These are phyloP conservation scores for Psylliodes chrysocephalus DNA, from an alignment of 2,888 invertebrate genomes.

Conservation along the genomic window DNA sequence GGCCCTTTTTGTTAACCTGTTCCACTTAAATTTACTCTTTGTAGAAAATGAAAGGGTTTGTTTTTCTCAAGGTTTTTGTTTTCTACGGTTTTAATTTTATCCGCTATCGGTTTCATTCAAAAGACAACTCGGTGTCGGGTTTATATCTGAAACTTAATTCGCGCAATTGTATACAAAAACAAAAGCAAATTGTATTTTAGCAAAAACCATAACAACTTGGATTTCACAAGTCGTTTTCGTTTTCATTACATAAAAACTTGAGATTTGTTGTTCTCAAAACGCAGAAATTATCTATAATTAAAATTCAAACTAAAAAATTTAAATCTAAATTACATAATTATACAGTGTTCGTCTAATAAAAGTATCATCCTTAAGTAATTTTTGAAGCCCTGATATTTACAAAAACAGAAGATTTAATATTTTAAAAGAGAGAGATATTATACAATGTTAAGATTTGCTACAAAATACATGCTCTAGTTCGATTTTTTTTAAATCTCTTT, in stretches of 20 bases:
- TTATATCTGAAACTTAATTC: conserved; percentile 54
- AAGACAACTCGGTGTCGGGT: conserved; percentile 51
- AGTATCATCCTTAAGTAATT: no score
- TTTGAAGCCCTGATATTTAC: no score
- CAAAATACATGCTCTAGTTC: no score
- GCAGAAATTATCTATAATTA: not conserved
- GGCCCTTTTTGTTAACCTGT: conserved; percentile 45
- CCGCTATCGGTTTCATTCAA: conserved; percentile 51
- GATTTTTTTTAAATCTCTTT: no score
- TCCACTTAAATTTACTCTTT: conserved; percentile 47
- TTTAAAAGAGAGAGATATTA: no score
- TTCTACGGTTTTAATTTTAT: conserved; percentile 38
- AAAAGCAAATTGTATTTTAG: conserved; percentile 50
- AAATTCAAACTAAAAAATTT: no score
- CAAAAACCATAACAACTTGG: conserved; percentile 48
- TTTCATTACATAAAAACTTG: conserved; percentile 16
- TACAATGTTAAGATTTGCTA: no score
- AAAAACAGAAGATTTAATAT: no score
- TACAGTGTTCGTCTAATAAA: no score
- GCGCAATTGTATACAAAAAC: conserved; percentile 52
- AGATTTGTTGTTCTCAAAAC: not conserved
- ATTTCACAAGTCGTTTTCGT: conserved; percentile 44
- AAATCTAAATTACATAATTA: no score
- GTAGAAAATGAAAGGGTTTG: conserved; percentile 46
- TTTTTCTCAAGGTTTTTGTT: conserved; percentile 40